Evolutionary conservation across 1,140 invertebrate genomes (phyloP), one percentile per base, ranked within the genome.

Genomic region (Sycobia sp.): DNA sequence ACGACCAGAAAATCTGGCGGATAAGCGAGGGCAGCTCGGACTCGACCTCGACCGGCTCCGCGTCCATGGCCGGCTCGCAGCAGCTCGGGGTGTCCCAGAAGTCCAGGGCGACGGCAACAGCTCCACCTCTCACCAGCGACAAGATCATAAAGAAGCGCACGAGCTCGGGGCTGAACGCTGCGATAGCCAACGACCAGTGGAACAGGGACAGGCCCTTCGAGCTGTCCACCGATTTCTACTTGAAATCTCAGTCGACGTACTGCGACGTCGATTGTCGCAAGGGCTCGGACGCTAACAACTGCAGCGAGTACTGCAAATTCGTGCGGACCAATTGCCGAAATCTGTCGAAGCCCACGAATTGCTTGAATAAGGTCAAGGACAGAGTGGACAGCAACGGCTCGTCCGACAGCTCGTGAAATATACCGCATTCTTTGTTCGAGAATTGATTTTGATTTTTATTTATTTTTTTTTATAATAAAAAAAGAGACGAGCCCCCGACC

Each of bases 311-410:
- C 18, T 57, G 53, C 41, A 36, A 43, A 20, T 50, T 32, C 38
- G 53, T n/a, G 11, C 20, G 20, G 38, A 41, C 13, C 9, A 50
- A 63, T 23, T 63, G 61, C 27, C 25, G 23, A 3, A 20, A 49
- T 29, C 14, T 49, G 14, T 27, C 43, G 1, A 20, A 18, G n/a
- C 16, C 39, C 4, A 54, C 50, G 1, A 4, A 38, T 14, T 62
- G 60, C n/a, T 49, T 54, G 22, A 36, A 36, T n/a, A 47, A 23
- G 18, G 1, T 43, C 3, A 14, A 39, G 2, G 34, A 41, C 11
- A 53, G 23, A 3, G 4, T 1, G 0, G 41, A 46, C 0, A 36
- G 29, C 23, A 46, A 22, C 10, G 14, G 13, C 20, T 39, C 39
- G 7, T 46, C 50, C 11, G 10, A 27, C 10, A 39, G 32, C 18